Evolutionary conservation across 1,140 invertebrate species (phyloP), one percentile per base, ranked within the genome.

Genomic region (Anagrus nilaparvatae): DNA sequence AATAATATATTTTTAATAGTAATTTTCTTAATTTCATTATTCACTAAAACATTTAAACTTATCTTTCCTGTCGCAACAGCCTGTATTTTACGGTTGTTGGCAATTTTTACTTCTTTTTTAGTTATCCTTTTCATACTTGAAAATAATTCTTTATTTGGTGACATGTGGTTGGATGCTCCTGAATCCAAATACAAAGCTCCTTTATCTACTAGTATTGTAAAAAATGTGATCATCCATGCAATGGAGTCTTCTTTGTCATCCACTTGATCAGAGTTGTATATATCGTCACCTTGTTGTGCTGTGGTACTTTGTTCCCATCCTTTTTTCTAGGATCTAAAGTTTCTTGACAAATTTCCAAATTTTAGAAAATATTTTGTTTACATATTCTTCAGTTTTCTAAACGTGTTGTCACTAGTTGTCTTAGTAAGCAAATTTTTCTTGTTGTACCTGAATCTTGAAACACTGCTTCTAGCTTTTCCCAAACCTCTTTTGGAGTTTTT

Each of bases 301-400:
- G n/a, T n/a, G n/a, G n/a, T n/a, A n/a, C n/a, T n/a, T n/a, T n/a
- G n/a, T n/a, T n/a, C n/a, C n/a, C n/a, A n/a, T n/a, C n/a, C n/a
- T n/a, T 33, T 29, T 5, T 34, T 17, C 2, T 31, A 12, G 2
- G 31, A 42, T 27, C 40, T 42, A 17, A 13, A n/a, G n/a, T 25
- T 31, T 34, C 29, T 35, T 23, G 18, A 36, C 7, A 9, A 27
- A 6, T 34, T 13, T 13, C 4, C 3, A 8, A 17, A 9, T 12
- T 37, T 56, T 59, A 45, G 39, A 49, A 32, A 60, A 50, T 41
- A 58, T 57, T 54, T 49, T 52, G 45, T 55, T 55, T 30, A 57
- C 56, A 53, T 62, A 62, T 17, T 59, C 54, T 25, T 59, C 53
- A 56, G 12, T 51, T 53, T 33, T 57, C 49, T 17, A 63, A 35